Evolutionary conservation across 2,113 vertebrate genomes (phyloP).

Genomic region (Dascyllus trimaculatus): DNA sequence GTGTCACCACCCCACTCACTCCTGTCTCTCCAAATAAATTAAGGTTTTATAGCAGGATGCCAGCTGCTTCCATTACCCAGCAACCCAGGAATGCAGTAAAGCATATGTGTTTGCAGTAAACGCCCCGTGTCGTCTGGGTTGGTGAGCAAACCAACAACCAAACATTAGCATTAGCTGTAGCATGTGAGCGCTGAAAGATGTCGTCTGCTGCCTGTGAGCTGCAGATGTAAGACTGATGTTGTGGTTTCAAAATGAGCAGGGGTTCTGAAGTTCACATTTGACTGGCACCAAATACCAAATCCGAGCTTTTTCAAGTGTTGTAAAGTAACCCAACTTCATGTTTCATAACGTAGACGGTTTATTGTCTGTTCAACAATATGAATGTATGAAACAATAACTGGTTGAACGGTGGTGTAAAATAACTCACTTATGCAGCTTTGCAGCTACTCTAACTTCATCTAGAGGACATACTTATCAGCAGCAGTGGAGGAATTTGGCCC

Average conservation of each 20-base stretch:
- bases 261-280: neutral
- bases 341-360: neutral
- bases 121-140: slow-evolving; percentile 29
- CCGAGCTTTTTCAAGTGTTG: neutral
- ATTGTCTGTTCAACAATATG: neutral
- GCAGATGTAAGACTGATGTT: slow-evolving; percentile 15
- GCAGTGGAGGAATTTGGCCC: no score
- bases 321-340: neutral
- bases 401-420: neutral
- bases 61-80: slow-evolving; percentile 66
- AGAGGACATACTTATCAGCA: no score
- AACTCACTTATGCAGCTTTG: neutral
- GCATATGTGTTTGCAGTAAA: slow-evolving; percentile 53
- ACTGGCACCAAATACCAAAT: slow-evolving; percentile 5
- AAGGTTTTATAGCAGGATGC: slow-evolving; percentile 71
- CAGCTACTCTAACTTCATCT: neutral
- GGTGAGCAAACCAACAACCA: slow-evolving; percentile 39
- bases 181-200: neutral
- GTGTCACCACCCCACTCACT: slow-evolving; percentile 17
- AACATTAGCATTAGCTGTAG: slow-evolving; percentile 51
- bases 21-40: slow-evolving; percentile 59
- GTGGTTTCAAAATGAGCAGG: slow-evolving; percentile 12
- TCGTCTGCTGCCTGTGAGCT: neutral
- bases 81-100: slow-evolving; percentile 68
- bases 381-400: neutral